These are phyloP conservation scores for Rhagophthalmus giganteus DNA, from an alignment of 2,888 invertebrate species.

Conservation along the genomic window DNA sequence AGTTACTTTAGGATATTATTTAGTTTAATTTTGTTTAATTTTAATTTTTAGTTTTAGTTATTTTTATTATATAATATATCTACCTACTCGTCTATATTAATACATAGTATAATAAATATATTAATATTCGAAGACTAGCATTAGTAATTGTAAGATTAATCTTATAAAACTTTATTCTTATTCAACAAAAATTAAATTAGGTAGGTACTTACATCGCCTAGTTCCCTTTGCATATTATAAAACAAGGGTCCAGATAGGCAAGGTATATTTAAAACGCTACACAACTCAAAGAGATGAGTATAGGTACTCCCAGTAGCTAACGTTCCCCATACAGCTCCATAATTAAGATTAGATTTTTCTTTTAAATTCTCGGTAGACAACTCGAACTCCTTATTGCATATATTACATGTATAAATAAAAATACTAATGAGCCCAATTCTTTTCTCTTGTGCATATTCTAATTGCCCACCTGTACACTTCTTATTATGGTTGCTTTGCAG, in stretches of 20 bases:
- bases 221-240: slow-evolving; percentile 4
- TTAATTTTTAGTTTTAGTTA: no score
- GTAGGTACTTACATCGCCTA: slow-evolving; percentile 1
- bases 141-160: not conserved
- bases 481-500: no score
- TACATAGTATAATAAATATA: no score
- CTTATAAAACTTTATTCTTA: not conserved
- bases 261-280: slow-evolving; percentile 6
- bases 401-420: slow-evolving; percentile 2
- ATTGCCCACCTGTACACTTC: no score
- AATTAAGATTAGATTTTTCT: not conserved
- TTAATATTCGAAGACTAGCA: no score
- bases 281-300: slow-evolving; percentile 1
- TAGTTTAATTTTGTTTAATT: no score
- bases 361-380: no score
- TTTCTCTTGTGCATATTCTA: no score
- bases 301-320: slow-evolving; percentile 3
- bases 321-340: slow-evolving; percentile 5
- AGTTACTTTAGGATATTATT: no score
- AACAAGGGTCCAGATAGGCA: slow-evolving; percentile 1
- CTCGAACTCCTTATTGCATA: no score
- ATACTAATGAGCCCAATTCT: not conserved
- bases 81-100: no score
- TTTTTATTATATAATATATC: no score
- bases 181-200: not conserved